phyloP scores from a whole-genome alignment of 2,888 invertebrate genomes.

The Fissipunctia ypsillon region DNA sequence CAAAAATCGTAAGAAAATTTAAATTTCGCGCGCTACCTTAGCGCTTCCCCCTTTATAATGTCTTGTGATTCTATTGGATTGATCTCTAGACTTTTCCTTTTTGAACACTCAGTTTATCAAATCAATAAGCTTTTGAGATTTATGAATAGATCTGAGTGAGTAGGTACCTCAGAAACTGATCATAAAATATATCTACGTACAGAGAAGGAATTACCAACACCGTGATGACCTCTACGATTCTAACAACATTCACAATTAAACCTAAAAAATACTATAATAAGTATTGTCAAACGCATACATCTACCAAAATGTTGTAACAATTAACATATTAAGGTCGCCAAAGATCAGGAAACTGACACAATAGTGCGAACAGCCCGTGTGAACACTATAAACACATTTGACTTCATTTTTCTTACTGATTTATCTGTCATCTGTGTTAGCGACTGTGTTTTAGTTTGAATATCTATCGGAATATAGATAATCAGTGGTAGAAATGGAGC shows the following conservation, averaged over 20 bases:
- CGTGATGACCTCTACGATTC: slow-evolving; percentile 17
- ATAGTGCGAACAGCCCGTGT: slow-evolving; percentile 65
- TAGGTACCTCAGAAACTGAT: too few relatives aligned
- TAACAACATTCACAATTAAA: slow-evolving; percentile 17
- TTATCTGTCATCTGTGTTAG: slow-evolving; percentile 52
- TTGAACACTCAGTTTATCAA: too few relatives aligned
- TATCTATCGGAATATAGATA: background rate
- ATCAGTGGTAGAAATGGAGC: background rate
- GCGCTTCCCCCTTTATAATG: too few relatives aligned
- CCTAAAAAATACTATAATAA: slow-evolving; percentile 16
- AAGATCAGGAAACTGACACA: slow-evolving; percentile 65
- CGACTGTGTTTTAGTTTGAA: slow-evolving; percentile 30
- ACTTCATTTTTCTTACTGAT: slow-evolving; percentile 50
- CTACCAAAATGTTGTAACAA: slow-evolving; percentile 58
- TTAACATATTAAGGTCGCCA: slow-evolving; percentile 62
- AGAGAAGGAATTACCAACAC: slow-evolving; percentile 1
- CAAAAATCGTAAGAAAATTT: too few relatives aligned
- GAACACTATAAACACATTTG: slow-evolving; percentile 52
- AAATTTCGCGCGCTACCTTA: too few relatives aligned
- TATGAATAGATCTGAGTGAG: too few relatives aligned
- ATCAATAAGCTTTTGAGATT: too few relatives aligned
- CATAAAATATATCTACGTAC: background rate
- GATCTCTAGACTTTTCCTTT: too few relatives aligned
- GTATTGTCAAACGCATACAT: slow-evolving; percentile 35
- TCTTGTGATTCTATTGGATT: too few relatives aligned